Conservation (phyloP, 2,113 vertebrate species). For the Aleadryas rufinucha region DNA sequence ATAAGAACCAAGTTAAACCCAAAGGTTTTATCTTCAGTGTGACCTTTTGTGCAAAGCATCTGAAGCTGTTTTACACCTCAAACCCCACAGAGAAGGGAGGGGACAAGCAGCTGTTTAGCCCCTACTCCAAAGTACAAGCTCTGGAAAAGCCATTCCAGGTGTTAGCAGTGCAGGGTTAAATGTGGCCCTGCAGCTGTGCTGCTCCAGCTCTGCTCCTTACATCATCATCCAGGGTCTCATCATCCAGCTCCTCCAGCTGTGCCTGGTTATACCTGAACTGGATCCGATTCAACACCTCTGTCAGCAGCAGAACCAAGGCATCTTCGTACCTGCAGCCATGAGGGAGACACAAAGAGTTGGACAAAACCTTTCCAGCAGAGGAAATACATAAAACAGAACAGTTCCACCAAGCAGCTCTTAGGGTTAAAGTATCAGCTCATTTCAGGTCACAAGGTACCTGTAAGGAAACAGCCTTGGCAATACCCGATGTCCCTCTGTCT, state of each 20-base stretch:
- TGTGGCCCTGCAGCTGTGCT: not conserved
- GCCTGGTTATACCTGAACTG: slow-evolving; percentile 98
- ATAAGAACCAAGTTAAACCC: not conserved
- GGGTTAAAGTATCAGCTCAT: not conserved
- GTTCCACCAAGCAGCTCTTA: not conserved
- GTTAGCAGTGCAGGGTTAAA: not conserved
- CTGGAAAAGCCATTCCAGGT: not conserved
- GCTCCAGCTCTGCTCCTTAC: slow-evolving; percentile 73
- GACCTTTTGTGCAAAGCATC: not conserved
- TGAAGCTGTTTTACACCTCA: not conserved
- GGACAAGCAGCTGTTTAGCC: not conserved
- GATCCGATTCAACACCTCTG: slow-evolving; percentile 93
- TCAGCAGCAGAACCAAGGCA: slow-evolving; percentile 88
- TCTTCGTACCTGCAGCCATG: slow-evolving; percentile 87
- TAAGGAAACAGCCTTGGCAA: not conserved
- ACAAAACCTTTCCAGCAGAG: not conserved
- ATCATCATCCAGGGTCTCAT: slow-evolving; percentile 95
- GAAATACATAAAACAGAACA: fast-evolving
- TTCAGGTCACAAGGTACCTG: not conserved
- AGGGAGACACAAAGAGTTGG: not conserved
- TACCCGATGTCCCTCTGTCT: not conserved
- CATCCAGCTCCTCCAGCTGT: slow-evolving; percentile 95
- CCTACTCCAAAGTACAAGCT: not conserved
- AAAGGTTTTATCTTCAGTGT: not conserved
- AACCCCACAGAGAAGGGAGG: not conserved